A percentile compares a stretch with the other conserved stretches of the same genome.
Evolutionary conservation across 2,888 invertebrate species (phyloP).

Genomic region (Corythucha ciliata): DNA sequence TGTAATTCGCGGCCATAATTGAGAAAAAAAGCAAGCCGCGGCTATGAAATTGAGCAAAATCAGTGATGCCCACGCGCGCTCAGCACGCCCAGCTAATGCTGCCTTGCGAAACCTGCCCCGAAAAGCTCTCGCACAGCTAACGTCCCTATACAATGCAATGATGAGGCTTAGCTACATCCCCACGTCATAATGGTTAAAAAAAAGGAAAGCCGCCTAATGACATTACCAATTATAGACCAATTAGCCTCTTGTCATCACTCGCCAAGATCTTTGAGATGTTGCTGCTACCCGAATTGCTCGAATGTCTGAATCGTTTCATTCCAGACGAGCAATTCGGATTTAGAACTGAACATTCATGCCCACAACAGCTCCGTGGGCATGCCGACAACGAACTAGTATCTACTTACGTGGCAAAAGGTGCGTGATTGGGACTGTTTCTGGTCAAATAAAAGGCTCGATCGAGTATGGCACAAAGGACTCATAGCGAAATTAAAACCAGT

Average conservation of each 20-base stretch:
- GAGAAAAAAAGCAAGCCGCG: too few species aligned
- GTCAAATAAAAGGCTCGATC: too few species aligned
- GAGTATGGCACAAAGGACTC: background rate
- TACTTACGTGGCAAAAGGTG: background rate
- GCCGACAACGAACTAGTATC: background rate
- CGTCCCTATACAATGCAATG: background rate
- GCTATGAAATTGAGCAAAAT: too few species aligned
- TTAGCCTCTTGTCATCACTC: background rate
- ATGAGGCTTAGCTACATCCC: slow-evolving; percentile 1
- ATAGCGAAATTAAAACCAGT: background rate
- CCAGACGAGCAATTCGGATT: slow-evolving; percentile 1
- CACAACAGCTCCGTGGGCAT: background rate
- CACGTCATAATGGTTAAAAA: background rate
- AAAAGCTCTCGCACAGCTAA: background rate
- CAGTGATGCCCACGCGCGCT: too few species aligned
- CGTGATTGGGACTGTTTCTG: background rate
- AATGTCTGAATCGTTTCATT: background rate
- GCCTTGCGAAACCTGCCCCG: background rate
- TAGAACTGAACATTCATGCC: background rate
- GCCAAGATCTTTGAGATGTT: background rate
- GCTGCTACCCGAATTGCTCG: background rate
- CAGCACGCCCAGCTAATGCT: too few species aligned
- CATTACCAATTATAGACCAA: slow-evolving; percentile 1
- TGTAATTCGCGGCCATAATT: too few species aligned
- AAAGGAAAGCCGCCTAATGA: background rate